Percentiles rank a stretch among this genome's conserved stretches.
Conservation (phyloP, 2,113 vertebrate genomes). For the Mellivora capensis region DNA sequence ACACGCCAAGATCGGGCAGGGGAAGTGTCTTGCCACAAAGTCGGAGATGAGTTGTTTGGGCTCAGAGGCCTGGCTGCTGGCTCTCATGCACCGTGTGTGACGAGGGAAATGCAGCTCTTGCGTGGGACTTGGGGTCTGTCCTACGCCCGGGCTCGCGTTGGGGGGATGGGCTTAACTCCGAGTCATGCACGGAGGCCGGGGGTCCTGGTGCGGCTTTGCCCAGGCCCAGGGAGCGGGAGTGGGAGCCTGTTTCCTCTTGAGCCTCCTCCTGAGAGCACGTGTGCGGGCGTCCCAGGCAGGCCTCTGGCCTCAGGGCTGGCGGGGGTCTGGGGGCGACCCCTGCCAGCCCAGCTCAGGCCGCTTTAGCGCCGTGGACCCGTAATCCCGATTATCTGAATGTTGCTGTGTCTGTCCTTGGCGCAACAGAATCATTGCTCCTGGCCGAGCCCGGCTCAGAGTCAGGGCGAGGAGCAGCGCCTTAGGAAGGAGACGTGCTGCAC, state of each 20-base stretch:
- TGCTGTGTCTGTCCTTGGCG: fast-evolving
- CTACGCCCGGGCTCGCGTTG: fast-evolving
- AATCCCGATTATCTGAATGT: too few species aligned
- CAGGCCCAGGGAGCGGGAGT: fast-evolving
- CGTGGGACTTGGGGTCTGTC: neutral
- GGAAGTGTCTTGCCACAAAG: fast-evolving
- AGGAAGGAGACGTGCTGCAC: neutral
- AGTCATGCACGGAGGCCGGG: fast-evolving
- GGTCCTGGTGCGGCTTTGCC: neutral
- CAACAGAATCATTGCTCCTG: neutral
- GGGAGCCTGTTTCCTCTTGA: neutral
- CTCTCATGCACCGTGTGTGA: fast-evolving
- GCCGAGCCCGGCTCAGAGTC: neutral
- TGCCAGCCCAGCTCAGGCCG: too few species aligned
- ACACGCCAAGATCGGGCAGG: neutral
- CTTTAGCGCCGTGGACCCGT: fast-evolving
- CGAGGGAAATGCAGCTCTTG: fast-evolving
- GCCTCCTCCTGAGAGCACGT: too few species aligned
- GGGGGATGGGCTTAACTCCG: fast-evolving
- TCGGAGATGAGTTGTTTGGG: neutral
- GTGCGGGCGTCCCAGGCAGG: fast-evolving
- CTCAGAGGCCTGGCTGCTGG: neutral
- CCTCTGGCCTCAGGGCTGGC: neutral
- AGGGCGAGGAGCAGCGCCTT: fast-evolving
- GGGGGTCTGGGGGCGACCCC: fast-evolving